phyloP scores from a whole-genome alignment of 2,113 vertebrate species.

The Misgurnus anguillicaudatus region DNA sequence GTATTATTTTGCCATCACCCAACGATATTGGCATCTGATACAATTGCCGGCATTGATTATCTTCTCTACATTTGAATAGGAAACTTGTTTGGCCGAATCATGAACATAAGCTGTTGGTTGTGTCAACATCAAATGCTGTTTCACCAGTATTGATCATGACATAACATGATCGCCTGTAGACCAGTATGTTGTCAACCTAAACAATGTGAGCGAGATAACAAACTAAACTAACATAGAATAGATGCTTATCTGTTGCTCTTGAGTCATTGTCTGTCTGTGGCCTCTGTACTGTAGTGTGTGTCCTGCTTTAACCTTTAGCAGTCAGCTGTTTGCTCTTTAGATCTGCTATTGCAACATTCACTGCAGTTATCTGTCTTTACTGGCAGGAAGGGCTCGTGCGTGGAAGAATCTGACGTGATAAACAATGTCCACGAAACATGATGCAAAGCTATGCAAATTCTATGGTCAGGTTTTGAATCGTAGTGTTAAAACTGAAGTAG shows the following conservation, averaged over 20 bases:
- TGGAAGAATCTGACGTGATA: neutral
- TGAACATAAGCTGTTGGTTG: neutral
- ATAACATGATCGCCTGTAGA: neutral
- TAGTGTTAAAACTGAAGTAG: neutral
- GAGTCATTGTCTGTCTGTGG: neutral
- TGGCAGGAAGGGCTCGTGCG: neutral
- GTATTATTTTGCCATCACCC: no score
- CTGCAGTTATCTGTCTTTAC: neutral
- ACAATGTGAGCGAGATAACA: neutral
- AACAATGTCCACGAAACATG: neutral
- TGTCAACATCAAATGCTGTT: constrained; percentile 1
- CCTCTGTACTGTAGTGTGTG: neutral
- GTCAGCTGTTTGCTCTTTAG: neutral
- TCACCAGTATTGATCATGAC: neutral
- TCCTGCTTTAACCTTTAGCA: constrained; percentile 2
- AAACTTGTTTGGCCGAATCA: neutral
- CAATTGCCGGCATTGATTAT: neutral
- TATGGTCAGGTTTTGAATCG: neutral
- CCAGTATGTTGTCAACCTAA: constrained; percentile 1
- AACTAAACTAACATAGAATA: neutral
- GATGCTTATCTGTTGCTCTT: neutral
- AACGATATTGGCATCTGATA: no score
- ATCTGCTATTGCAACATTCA: neutral
- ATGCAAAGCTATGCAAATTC: constrained; percentile 48
- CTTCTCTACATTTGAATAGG: neutral